Percentiles rank a stretch among this genome's conserved stretches.
Conservation (phyloP, 2,888 invertebrate species). For the Crepidodera aurea region DNA sequence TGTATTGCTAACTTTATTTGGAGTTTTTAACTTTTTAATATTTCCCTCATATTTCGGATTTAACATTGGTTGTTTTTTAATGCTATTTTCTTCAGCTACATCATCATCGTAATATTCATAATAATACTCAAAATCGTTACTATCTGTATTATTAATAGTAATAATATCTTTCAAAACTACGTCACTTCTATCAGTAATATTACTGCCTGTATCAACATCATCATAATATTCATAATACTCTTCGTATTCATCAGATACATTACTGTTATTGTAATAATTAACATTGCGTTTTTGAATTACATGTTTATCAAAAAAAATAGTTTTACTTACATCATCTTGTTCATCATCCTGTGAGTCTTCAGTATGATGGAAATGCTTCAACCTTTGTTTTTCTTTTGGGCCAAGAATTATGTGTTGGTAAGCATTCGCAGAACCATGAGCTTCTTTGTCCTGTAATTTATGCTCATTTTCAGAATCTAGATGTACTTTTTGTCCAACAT, state of each 20-base stretch:
- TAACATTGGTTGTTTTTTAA: background rate
- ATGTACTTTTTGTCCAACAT: conserved; percentile 6
- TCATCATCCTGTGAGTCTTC: conserved; percentile 20
- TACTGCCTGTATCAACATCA: conserved; percentile 3
- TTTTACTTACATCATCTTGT: conserved; percentile 41
- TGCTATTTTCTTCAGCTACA: background rate
- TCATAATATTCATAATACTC: conserved; percentile 28
- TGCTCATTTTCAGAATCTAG: conserved; percentile 10
- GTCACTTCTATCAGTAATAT: background rate
- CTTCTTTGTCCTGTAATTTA: conserved; percentile 14
- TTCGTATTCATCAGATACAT: conserved; percentile 18
- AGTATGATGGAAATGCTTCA: conserved; percentile 19
- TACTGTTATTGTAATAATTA: background rate
- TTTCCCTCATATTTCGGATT: background rate
- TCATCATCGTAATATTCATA: conserved; percentile 19
- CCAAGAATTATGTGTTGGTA: conserved; percentile 37
- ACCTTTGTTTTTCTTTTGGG: conserved; percentile 26
- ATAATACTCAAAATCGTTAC: conserved; percentile 18
- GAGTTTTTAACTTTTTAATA: background rate
- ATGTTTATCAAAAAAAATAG: background rate
- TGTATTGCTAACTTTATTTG: background rate
- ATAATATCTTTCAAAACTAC: background rate
- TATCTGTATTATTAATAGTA: background rate
- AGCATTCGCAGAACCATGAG: conserved; percentile 17
- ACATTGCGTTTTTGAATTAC: conserved; percentile 2